phyloP scores from a whole-genome alignment of 2,113 vertebrate genomes.

The Nothoprocta perdicaria region DNA sequence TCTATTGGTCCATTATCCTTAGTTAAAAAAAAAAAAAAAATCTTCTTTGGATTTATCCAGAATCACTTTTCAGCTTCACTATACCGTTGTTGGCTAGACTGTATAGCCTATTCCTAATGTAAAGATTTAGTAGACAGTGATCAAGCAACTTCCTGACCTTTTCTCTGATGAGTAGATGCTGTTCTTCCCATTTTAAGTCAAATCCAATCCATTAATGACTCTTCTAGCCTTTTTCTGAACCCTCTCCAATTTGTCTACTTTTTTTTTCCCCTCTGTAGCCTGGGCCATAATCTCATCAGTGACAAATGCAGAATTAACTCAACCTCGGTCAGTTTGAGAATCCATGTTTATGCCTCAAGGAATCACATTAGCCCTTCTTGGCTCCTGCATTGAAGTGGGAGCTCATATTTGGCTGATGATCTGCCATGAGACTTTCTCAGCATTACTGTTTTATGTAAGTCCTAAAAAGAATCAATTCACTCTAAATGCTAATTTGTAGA shows the following conservation, averaged over 20 bases:
- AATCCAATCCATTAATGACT: constrained; percentile 6
- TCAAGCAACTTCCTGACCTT: constrained; percentile 28
- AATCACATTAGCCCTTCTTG: neutral
- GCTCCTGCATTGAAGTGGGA: neutral
- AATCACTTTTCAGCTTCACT: neutral
- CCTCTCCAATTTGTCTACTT: neutral
- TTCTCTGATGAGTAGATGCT: neutral
- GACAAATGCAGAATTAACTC: neutral
- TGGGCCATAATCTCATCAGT: neutral
- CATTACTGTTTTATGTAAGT: neutral
- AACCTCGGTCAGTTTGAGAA: neutral
- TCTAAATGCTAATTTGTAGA: constrained; percentile 44
- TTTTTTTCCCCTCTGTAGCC: neutral
- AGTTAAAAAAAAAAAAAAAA: neutral
- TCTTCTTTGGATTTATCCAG: neutral
- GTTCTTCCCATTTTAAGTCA: neutral
- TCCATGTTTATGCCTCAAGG: constrained; percentile 3
- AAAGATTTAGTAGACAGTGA: neutral
- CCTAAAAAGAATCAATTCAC: constrained; percentile 10
- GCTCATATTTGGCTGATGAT: constrained; percentile 27
- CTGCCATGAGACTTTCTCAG: neutral
- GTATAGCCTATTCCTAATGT: neutral
- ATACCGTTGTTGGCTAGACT: neutral
- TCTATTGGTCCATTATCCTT: neutral
- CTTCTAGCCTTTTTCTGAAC: neutral